phyloP scores from a whole-genome alignment of 2,113 vertebrate species.

The Sarotherodon lohbergeri region DNA sequence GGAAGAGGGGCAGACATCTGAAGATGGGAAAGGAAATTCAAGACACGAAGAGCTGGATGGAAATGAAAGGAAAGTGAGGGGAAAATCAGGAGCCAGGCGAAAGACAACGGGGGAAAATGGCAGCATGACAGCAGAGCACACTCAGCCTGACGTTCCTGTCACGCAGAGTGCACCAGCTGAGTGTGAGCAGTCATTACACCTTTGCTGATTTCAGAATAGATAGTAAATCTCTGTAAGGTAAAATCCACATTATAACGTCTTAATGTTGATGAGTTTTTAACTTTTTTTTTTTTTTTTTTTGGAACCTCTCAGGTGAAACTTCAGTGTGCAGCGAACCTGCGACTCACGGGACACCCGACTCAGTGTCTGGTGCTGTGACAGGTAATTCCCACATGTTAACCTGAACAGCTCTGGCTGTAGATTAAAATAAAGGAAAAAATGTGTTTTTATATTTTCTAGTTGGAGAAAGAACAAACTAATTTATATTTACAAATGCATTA shows the following conservation, averaged over 20 bases:
- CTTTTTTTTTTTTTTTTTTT: not conserved
- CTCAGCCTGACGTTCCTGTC: not conserved
- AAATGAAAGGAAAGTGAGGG: not conserved
- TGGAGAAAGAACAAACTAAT: not conserved
- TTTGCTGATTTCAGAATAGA: not conserved
- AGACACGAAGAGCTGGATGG: not conserved
- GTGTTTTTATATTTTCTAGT: not conserved
- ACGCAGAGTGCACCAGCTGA: not conserved
- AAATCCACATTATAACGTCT: not conserved
- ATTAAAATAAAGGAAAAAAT: not conserved
- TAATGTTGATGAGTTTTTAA: not conserved
- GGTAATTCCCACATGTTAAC: not conserved
- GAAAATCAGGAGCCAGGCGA: not conserved
- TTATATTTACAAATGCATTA: rapidly evolving
- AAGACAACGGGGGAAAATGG: not conserved
- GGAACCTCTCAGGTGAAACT: conserved; percentile 2
- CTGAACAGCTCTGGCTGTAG: not conserved
- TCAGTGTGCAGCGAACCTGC: not conserved
- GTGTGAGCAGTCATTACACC: conserved; percentile 21
- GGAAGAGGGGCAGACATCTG: not conserved
- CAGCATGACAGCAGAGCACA: not conserved
- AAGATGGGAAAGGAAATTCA: not conserved
- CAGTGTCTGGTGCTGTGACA: not conserved
- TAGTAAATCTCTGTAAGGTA: not conserved
- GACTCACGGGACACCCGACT: not conserved